Evolutionary conservation across 2,888 invertebrate species (phyloP), one percentile per base, ranked within the genome.

Genomic region (Lasioglossum vierecki): DNA sequence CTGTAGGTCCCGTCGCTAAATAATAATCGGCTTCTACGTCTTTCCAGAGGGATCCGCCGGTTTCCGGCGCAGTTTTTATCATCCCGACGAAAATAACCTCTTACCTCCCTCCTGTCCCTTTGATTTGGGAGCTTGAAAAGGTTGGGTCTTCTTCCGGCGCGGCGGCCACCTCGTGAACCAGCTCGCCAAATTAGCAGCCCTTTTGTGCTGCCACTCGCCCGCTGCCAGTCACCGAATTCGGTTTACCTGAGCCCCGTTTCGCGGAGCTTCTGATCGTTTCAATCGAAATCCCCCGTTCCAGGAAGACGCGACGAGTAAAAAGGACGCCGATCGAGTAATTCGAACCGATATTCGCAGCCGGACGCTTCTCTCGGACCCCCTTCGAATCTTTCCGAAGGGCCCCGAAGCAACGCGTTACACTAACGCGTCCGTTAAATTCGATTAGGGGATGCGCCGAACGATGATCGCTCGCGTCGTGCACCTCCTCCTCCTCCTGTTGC

Each of bases 121-220:
- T 88, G 89, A 85, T 86, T 79, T 6, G 73, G 63, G 74, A 70
- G 79, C 72, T 82, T 35, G 87, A 89, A 85, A 53, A 53, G 53
- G 22, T 1, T 8, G 53, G 22, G 22, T 53, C 53, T 53, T 53
- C 53, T 53, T 53, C 53, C 77, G 83, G 26, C 60, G 60, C 77
- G 85, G 26, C 60, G 60, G 60, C 30, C 26, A 26, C 60, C 30
- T 66, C 68, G 68, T 39, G 49, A 35, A 79, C 88, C 85, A 76
- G 80, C 82, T 75, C 86, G 84, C 76, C 81, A 88, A 91, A 91
- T 90, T 91, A 89, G 91, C 89, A 86, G 88, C 79, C 84, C 91
- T 84, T 90, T 88, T 90, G 91, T 90, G 84, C 90, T 86, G 88
- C 87, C 88, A 89, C 74, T 89, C 88, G 89, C 75, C 83, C 78